Evolutionary conservation across 2,113 vertebrate species (phyloP).

Genomic region (Aptenodytes forsteri): DNA sequence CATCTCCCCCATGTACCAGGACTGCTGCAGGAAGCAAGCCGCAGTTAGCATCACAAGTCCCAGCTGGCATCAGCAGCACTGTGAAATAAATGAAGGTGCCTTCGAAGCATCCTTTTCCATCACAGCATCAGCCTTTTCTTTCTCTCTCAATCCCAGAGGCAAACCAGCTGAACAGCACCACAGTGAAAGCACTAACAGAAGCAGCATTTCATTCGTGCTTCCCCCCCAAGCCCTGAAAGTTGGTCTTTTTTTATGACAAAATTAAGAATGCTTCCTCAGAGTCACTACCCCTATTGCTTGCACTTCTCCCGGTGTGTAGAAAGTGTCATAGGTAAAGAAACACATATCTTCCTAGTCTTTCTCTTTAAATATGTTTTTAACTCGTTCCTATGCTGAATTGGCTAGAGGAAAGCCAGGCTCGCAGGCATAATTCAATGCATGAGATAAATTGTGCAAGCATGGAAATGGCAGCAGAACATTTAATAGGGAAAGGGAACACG

Average conservation of each 20-base stretch:
- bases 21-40: neutral
- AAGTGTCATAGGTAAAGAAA: neutral
- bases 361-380: neutral
- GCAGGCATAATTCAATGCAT: accelerated
- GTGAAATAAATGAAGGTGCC: neutral
- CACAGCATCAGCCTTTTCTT: neutral
- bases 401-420: neutral
- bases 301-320: neutral
- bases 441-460: neutral
- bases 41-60: neutral
- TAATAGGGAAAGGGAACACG: neutral
- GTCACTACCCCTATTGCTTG: neutral
- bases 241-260: neutral
- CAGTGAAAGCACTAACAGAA: neutral
- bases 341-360: neutral
- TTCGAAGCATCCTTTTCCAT: neutral
- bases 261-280: neutral
- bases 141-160: neutral
- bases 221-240: neutral
- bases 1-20: neutral
- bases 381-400: neutral
- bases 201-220: neutral
- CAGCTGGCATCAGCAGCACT: neutral
- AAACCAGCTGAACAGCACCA: neutral
- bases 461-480: neutral